Evolutionary conservation across 30 jellyfish, hydroid and myxozoan genomes (phyloP).

Genomic region (Aurelia aurita complex sp. Pacific): DNA sequence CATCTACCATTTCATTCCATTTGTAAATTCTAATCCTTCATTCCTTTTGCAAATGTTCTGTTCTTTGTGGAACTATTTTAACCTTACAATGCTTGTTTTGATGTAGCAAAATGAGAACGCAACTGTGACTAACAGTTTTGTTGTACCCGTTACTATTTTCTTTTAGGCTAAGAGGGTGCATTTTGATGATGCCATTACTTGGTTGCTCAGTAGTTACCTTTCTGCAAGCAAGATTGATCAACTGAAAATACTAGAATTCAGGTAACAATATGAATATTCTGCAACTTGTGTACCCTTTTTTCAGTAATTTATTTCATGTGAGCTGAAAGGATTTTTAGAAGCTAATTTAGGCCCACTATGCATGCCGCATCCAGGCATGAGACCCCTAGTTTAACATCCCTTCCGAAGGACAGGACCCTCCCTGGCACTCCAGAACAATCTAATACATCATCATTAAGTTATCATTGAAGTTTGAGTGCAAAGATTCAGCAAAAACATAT

Average conservation of each 20-base stretch:
- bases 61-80: too few relatives aligned
- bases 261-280: conserved; percentile 17
- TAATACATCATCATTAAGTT: background rate
- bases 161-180: conserved; percentile 22
- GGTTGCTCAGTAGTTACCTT: conserved; percentile 46
- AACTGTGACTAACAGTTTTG: too few relatives aligned
- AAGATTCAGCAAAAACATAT: too few relatives aligned
- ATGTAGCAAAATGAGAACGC: too few relatives aligned
- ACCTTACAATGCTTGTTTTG: too few relatives aligned
- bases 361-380: too few relatives aligned
- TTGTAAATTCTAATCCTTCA: too few relatives aligned
- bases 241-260: conserved; percentile 25
- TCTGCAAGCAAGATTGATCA: conserved; percentile 56
- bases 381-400: too few relatives aligned
- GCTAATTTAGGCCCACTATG: background rate
- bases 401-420: background rate
- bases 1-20: too few relatives aligned
- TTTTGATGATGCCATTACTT: conserved; percentile 31
- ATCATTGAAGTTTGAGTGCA: background rate
- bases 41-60: too few relatives aligned
- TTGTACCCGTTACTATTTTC: background rate
- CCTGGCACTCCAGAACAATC: too few relatives aligned
- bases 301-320: background rate
- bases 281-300: background rate
- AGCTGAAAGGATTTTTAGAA: background rate